Evolutionary conservation across 2,888 invertebrate genomes (phyloP).

Genomic region (Caenorhabditis becei): DNA sequence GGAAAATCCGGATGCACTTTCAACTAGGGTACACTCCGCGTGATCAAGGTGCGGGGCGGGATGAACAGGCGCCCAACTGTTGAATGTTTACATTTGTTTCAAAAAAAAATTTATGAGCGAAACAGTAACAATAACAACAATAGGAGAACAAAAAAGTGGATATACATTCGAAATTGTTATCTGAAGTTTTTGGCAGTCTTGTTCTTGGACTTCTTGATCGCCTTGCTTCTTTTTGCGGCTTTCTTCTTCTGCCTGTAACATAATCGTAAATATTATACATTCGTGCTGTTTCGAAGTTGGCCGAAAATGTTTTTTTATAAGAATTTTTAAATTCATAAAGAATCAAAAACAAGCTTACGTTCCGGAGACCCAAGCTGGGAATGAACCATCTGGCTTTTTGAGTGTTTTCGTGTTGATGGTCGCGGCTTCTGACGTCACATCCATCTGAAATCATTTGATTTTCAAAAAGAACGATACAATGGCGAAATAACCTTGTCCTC

Average conservation of each 20-base stretch:
- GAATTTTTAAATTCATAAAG: too few relatives aligned
- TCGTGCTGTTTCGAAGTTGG: not conserved
- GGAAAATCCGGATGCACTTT: not conserved
- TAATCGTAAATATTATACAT: not conserved
- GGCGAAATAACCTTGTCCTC: slow-evolving; percentile 17
- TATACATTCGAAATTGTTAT: slow-evolving; percentile 29
- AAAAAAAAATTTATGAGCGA: too few relatives aligned
- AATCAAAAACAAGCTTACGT: slow-evolving; percentile 55
- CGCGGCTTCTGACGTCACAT: slow-evolving; percentile 47
- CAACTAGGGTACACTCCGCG: too few relatives aligned
- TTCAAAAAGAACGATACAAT: not conserved
- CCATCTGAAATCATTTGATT: slow-evolving; percentile 54
- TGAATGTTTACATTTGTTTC: not conserved
- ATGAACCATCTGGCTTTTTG: slow-evolving; percentile 69
- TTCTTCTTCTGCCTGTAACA: slow-evolving; percentile 57
- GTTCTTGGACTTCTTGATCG: slow-evolving; percentile 48
- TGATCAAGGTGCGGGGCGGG: too few relatives aligned
- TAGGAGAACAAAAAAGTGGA: slow-evolving; percentile 16
- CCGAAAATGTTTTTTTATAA: not conserved
- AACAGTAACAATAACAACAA: slow-evolving; percentile 35
- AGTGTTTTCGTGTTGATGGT: slow-evolving; percentile 70
- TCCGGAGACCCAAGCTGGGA: slow-evolving; percentile 68
- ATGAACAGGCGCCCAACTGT: too few relatives aligned
- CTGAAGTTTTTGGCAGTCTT: slow-evolving; percentile 55
- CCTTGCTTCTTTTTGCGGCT: slow-evolving; percentile 47